Evolutionary conservation across 2,797 vertebrate genomes (phyloP), one percentile per base, ranked within the genome.

Genomic region (Enteromius viviparus): DNA sequence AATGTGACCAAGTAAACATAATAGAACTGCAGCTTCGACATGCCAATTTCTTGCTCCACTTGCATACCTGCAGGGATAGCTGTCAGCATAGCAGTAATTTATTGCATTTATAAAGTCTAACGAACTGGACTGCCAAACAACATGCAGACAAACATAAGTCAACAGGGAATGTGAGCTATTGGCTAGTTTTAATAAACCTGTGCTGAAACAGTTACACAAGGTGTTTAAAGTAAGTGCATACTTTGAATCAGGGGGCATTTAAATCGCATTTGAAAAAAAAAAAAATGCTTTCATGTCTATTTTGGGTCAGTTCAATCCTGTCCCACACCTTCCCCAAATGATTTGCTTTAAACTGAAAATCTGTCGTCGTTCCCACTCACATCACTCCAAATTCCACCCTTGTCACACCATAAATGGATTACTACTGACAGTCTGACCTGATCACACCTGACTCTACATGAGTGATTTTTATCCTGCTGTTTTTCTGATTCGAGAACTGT

Each of bases 31-130:
- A 65, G 45, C 29, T 53, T 74, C 45, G n/a, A 75, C 58, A 66
- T 53, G 69, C 6, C 51, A 58, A 58, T 65, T 65, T 60, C 21
- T 58, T 80, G 66, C 42, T 60, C 21, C 53, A 81, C 55, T 17
- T 72, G 29, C 47, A 64, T 17, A 47, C 78, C 11, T 60, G 66
- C 37, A 47, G 15, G 15, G 37, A 80, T 17, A 70, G 40, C 66
- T 70, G 37, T 23, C 49, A 32, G 53, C 26, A 65, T 53, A 75
- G 60, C n/a, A 65, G 29, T 17, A 74, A 74, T 64, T 51, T 49
- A 8, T 17, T 62, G 40, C 12, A 66, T 82, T 76, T 55, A 19
- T 66, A n/a, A 75, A 42, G 60, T 76, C 47, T 29, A 2, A 47
- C 1, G 1, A 66, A 66, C 2, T 21, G 19, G 26, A 69, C 37